phyloP scores from a whole-genome alignment of 2,888 invertebrate genomes.

The Aelia acuminata region DNA sequence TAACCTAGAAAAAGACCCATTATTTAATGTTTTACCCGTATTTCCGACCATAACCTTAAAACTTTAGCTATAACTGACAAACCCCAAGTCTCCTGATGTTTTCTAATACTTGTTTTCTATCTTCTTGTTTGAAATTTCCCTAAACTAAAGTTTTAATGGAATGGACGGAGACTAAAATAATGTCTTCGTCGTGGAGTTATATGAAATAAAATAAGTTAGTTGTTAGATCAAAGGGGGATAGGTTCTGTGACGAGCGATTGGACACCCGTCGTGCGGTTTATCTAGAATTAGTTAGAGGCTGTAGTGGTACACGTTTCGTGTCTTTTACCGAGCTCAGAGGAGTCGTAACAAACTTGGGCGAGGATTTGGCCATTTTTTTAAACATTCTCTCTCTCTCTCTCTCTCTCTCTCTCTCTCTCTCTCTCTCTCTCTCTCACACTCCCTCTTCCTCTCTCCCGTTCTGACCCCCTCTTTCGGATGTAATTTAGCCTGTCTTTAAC shows the following conservation, averaged over 20 bases:
- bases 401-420: neutral
- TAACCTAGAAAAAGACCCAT: too few relatives aligned
- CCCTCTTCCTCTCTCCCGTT: neutral
- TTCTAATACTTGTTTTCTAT: too few relatives aligned
- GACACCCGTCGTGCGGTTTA: neutral
- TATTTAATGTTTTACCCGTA: too few relatives aligned
- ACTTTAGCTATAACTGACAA: too few relatives aligned
- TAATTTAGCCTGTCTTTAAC: constrained; percentile 55
- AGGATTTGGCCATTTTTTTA: neutral
- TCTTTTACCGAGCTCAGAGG: too few relatives aligned
- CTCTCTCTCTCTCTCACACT: neutral
- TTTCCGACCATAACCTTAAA: neutral
- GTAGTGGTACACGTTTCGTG: too few relatives aligned
- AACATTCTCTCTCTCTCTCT: neutral
- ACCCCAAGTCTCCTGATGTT: too few relatives aligned
- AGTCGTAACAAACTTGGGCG: neutral
- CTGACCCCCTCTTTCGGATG: constrained; percentile 1
- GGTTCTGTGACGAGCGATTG: neutral
- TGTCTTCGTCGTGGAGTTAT: neutral
- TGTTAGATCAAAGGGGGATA: neutral
- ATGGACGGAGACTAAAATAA: neutral
- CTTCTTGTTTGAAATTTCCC: neutral
- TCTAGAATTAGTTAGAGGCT: constrained; percentile 4
- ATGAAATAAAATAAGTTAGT: neutral
- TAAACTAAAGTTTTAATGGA: constrained; percentile 25